Conservation (phyloP, 1,140 invertebrate genomes). For the Zaprionus taronus region DNA sequence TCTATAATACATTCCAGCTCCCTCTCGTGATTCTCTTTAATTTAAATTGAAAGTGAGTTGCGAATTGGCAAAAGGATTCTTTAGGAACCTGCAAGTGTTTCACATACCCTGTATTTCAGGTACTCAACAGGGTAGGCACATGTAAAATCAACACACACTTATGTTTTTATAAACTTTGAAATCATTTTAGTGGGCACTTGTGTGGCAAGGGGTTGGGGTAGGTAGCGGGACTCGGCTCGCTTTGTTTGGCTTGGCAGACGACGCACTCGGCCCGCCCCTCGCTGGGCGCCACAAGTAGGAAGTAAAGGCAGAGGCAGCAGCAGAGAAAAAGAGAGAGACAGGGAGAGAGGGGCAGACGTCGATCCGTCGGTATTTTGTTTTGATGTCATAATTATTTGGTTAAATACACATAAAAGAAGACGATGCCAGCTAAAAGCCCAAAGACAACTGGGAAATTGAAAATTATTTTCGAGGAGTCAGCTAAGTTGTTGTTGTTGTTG, state of each 20-base stretch:
- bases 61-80: neutral
- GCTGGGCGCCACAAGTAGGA: slow-evolving; percentile 15
- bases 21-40: neutral
- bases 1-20: no score
- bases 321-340: slow-evolving; percentile 16
- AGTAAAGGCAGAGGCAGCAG: neutral
- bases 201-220: slow-evolving; percentile 16
- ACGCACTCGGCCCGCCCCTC: neutral
- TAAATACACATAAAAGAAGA: slow-evolving; percentile 57
- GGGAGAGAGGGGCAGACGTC: slow-evolving; percentile 51
- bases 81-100: neutral
- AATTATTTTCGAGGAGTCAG: slow-evolving; percentile 34
- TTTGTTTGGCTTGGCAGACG: slow-evolving; percentile 51
- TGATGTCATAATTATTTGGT: slow-evolving; percentile 80
- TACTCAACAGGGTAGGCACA: slow-evolving; percentile 22
- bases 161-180: slow-evolving; percentile 71
- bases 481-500: slow-evolving; percentile 15
- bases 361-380: slow-evolving; percentile 64
- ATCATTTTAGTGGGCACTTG: slow-evolving; percentile 81
- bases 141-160: slow-evolving; percentile 25
- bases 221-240: neutral
- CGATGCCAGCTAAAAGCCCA: slow-evolving; percentile 32
- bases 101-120: neutral
- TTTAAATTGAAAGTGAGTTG: neutral
- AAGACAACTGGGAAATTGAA: slow-evolving; percentile 60